Base-by-base conservation (phyloP, 2,797 vertebrate species). In the Falco concolor region DNA sequence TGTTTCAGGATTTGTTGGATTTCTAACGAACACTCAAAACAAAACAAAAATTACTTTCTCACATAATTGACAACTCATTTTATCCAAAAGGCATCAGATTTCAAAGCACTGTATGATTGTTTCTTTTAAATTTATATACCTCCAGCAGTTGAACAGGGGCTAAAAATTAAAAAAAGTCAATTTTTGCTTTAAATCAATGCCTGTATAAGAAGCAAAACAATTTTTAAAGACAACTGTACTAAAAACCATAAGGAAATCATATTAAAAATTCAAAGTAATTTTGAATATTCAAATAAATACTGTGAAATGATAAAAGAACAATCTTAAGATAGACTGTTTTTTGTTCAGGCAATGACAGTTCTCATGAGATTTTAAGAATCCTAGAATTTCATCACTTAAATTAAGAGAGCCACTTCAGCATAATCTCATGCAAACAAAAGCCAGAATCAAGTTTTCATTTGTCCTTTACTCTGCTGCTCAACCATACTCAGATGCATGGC, bases 381-480 rank as follows among this genome's bases (percentile, higher is more conserved):
- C 70, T 61, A 74, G 38, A 87, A 32, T 89, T 95, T 91, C 84
- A 84, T 92, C 95, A 93, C 57, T 94, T 94, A 67, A 72, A 16
- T 70, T 63, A 61, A 95, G 86, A 94, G 63, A 83, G 13, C n/a
- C 72, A 95, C 65, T 91, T 96, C 91, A 96, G 74, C 42, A 57
- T 59, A 96, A 93, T 92, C 82, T 84, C 87, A 93, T 54, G 60
- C 97, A 96, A 96, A 96, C 95, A 96, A 95, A 94, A 97, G 81
- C 85, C 56, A 89, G 69, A 88, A 73, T 82, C 61, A 78, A 81
- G 77, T 87, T 95, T 95, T 90, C 82, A 69, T 91, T 96, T 75
- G 76, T 59, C 70, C 77, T 49, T 78, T 61, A 44, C 38, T 73
- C 64, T 81, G 53, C 59, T 90, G 85, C 91, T 92, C 92, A 94